phyloP scores from a whole-genome alignment of 2,113 vertebrate species.

The Proterorhinus semilunaris region DNA sequence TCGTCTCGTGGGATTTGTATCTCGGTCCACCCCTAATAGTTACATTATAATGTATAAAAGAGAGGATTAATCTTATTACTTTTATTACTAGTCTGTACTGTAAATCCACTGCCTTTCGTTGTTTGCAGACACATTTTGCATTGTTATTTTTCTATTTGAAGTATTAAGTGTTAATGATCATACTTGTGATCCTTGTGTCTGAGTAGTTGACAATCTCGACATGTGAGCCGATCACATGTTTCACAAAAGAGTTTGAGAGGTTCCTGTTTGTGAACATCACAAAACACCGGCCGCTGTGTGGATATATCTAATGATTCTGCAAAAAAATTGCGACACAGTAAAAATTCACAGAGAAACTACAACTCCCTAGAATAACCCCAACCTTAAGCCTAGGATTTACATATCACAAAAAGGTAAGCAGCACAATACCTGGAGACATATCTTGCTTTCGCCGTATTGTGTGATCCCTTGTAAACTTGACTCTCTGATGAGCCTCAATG shows the following conservation, averaged over 20 bases:
- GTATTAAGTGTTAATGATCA: not conserved
- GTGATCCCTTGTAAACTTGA: constrained; percentile 98
- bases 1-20: too few species aligned
- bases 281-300: constrained; percentile 92
- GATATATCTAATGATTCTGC: constrained; percentile 87
- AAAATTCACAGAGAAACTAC: not conserved
- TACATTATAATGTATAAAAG: too few species aligned
- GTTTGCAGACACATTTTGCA: too few species aligned
- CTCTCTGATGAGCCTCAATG: constrained; percentile 94
- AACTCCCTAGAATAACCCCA: too few species aligned
- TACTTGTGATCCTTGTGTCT: constrained; percentile 99
- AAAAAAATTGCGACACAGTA: constrained; percentile 7
- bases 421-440: constrained; percentile 87
- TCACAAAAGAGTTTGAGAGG: constrained; percentile 97
- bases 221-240: constrained; percentile 95
- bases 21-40: too few species aligned
- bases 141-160: too few species aligned
- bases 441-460: constrained; percentile 96
- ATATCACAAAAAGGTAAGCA: not conserved
- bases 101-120: too few species aligned
- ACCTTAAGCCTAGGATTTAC: too few species aligned
- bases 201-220: constrained; percentile 92
- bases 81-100: too few species aligned
- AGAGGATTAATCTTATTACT: too few species aligned
- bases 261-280: constrained; percentile 95